Base-by-base conservation (phyloP, 2,888 invertebrate genomes). In the Hybos culiciformis region DNA sequence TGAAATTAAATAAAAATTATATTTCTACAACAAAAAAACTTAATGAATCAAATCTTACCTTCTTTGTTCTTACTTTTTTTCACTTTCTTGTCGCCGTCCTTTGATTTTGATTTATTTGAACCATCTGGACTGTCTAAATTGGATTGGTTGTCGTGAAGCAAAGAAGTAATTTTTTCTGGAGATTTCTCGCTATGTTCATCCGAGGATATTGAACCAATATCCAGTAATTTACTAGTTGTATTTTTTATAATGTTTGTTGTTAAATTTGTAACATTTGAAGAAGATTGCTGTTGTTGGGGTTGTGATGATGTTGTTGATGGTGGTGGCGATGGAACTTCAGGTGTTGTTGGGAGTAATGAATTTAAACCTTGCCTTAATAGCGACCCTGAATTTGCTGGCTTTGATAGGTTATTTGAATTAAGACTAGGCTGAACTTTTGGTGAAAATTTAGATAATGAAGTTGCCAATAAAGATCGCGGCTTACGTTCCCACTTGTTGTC, bases 401-500 rank as follows among this genome's bases (percentile, higher is more conserved):
- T n/a, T 29, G 59, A 58, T 26, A 12, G 9, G 12, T 26, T 23
- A 23, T 9, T 9, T 7, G 23, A 23, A 17, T 32, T 32, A 53
- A 58, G 59, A 41, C 59, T 52, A 43, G 58, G 50, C 47, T 62
- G 62, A 44, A 63, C 57, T 52, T 66, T 66, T 31, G 66, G 66
- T 29, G 66, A 66, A 46, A 66, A 63, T 50, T 66, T 66, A 18
- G 66, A 62, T 18, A 65, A 53, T 19, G 63, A 53, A 15, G 65
- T 59, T n/a, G 51, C 50, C 5, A 56, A 39, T 7, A 56, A 39
- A 11, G 56, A 55, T 42, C 60, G 55, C 9, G 61, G 57, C 23
- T 62, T 62, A 15, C 63, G 60, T 58, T 66, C 66, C 17, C 45
- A 43, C 46, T 63, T 64, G 48, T 87, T 88, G 52, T 90, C 88